These are phyloP conservation scores for Ectropis grisescens DNA, from an alignment of 1,140 invertebrate genomes.

Conservation along the genomic window DNA sequence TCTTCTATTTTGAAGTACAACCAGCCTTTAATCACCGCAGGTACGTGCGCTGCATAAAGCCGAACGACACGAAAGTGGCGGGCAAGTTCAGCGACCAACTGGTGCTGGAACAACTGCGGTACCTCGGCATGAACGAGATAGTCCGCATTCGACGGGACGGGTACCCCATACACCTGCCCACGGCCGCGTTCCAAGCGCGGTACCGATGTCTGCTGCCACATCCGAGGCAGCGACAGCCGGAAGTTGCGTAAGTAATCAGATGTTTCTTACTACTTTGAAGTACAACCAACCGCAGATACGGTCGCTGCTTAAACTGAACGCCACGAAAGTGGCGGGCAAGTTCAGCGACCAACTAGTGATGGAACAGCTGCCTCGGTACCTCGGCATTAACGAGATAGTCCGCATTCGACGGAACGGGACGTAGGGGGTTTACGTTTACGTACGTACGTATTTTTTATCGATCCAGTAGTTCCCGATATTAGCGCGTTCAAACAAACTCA, in stretches of 20 bases:
- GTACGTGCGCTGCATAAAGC: slow-evolving; percentile 96
- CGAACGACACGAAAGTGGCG: slow-evolving; percentile 89
- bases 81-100: slow-evolving; percentile 87
- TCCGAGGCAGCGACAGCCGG: slow-evolving; percentile 63
- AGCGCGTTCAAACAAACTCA: too few species aligned
- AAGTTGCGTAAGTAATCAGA: slow-evolving; percentile 60
- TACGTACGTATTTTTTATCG: too few species aligned
- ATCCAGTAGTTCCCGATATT: too few species aligned
- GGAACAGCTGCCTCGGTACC: slow-evolving; percentile 91
- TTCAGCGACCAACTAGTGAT: slow-evolving; percentile 89
- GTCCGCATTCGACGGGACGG: slow-evolving; percentile 94
- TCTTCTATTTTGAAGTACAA: too few species aligned
- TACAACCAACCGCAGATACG: slow-evolving; percentile 89
- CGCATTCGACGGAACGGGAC: too few species aligned
- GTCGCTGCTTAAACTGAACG: slow-evolving; percentile 96
- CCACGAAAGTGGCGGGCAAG: slow-evolving; percentile 85
- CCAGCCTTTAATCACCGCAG: too few species aligned
- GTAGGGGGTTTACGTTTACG: too few species aligned
- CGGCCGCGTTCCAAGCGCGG: slow-evolving; percentile 82
- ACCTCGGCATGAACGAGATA: slow-evolving; percentile 96
- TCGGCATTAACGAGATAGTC: slow-evolving; percentile 97
- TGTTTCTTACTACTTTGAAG: too few species aligned
- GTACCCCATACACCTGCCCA: slow-evolving; percentile 89
- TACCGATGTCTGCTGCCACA: slow-evolving; percentile 79
- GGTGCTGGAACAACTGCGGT: slow-evolving; percentile 91